Conservation (phyloP, 2,888 invertebrate genomes). For the Apotomis betuletana region DNA sequence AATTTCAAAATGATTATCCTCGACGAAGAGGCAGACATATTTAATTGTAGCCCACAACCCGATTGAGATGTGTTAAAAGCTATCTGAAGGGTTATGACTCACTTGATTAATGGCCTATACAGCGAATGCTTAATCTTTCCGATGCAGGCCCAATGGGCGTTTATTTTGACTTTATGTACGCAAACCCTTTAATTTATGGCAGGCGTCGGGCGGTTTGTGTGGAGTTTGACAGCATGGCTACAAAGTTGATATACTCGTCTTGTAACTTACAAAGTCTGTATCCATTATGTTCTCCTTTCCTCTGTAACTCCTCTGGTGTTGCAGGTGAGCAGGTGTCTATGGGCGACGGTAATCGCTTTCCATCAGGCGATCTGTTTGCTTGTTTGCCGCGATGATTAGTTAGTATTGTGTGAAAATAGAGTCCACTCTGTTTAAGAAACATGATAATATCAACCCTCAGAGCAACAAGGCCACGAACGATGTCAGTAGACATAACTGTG, state of each 20-base stretch:
- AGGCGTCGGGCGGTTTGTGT: neutral
- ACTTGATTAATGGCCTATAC: conserved; percentile 47
- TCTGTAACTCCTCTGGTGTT: too few relatives aligned
- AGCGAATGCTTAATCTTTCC: conserved; percentile 26
- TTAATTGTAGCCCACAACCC: conserved; percentile 57
- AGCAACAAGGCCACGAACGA: too few relatives aligned
- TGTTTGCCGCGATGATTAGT: too few relatives aligned
- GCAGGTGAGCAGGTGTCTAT: too few relatives aligned
- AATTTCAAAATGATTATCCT: conserved; percentile 1
- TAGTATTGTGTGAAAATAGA: too few relatives aligned
- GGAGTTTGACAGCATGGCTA: neutral
- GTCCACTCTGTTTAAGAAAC: too few relatives aligned
- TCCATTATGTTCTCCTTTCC: too few relatives aligned
- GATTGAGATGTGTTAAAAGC: conserved; percentile 62
- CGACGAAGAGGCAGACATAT: conserved; percentile 39
- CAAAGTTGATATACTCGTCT: neutral
- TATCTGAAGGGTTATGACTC: conserved; percentile 41
- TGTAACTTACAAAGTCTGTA: neutral
- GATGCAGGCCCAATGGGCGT: conserved; percentile 18
- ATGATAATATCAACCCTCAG: too few relatives aligned
- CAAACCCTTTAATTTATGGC: conserved; percentile 11
- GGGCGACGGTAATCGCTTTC: too few relatives aligned
- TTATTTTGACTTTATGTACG: conserved; percentile 31
- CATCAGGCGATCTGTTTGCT: too few relatives aligned
- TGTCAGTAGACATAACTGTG: too few relatives aligned